Evolutionary conservation across 2,888 invertebrate genomes (phyloP), one percentile per base, ranked within the genome.

Genomic region (Kuschelorhynchus macadamiae): DNA sequence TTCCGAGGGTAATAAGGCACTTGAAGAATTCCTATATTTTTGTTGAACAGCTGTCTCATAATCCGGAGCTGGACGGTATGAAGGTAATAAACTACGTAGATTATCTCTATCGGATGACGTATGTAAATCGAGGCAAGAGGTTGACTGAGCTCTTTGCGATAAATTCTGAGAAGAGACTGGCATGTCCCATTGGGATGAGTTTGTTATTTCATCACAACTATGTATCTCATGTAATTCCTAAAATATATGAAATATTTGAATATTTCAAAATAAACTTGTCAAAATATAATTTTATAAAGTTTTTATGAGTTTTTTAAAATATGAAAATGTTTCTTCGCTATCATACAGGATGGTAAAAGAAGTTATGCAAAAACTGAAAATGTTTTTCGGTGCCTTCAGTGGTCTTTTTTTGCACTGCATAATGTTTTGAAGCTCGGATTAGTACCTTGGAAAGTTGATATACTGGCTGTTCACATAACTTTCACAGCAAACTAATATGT

Each of bases 41-140:
- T 94, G 92, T 80, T 94, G 93, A 68, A 97, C 88, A 11, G 97
- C 96, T 0, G 95, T 95, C 80, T 97, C 96, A 83, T 98, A 98
- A 84, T 97, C 97, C 0, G 98, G 97, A 0, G 96, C 95, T 0
- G 94, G 94, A 1, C 97, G 88, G 81, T 95, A 95, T 0, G 91
- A 90, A 0, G 95, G 94, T n/a, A 94, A 82, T 71, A 94, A 86
- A 12, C 92, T 91, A 77, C 93, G 90, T 74, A 85, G 84, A 77
- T 86, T 87, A 71, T 89, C 86, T 25, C 86, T 81, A 64, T 86
- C 86, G 12, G 76, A 71, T 4, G 84, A 81, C 53, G 84, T 83
- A 49, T 86, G 85, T 66, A 90, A 83, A 80, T 91, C 90, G 0
- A 90, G 84, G 74, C 90, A 89, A 2, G 90, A 89, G 18, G 90